Percentiles rank a stretch among this genome's conserved stretches.
phyloP scores from a whole-genome alignment of 1,140 invertebrate genomes.

The Solen grandis region DNA sequence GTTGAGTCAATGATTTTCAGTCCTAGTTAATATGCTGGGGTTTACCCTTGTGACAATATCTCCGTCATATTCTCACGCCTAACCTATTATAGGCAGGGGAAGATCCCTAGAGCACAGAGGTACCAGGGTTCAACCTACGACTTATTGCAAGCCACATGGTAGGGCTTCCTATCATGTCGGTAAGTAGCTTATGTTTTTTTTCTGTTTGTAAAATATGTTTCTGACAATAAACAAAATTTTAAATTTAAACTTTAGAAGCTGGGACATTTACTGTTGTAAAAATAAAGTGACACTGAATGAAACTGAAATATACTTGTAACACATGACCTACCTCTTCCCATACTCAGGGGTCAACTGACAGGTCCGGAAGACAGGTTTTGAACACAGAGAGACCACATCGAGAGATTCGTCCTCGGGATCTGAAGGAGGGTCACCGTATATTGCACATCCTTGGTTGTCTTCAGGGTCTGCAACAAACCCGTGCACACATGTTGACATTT shows the following conservation, averaged over 20 bases:
- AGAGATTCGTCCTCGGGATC: slow-evolving; percentile 59
- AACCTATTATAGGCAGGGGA: too few species aligned
- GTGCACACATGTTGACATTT: background rate
- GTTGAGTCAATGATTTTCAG: too few species aligned
- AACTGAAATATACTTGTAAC: too few species aligned
- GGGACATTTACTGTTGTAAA: background rate
- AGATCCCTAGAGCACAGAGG: too few species aligned
- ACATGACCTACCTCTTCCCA: slow-evolving; percentile 31
- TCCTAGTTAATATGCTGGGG: too few species aligned
- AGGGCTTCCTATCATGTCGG: background rate
- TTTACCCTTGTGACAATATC: too few species aligned
- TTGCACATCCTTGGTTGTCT: slow-evolving; percentile 28
- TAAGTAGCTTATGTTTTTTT: background rate
- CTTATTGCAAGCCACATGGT: background rate
- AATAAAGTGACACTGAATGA: background rate
- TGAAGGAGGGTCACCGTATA: slow-evolving; percentile 58
- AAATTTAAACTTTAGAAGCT: background rate
- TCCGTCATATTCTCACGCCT: too few species aligned
- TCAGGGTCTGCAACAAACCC: slow-evolving; percentile 16
- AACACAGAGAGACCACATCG: slow-evolving; percentile 24
- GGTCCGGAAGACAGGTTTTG: slow-evolving; percentile 23
- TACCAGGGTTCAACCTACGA: too few species aligned
- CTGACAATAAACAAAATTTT: background rate
- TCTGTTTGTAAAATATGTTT: background rate
- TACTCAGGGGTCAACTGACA: slow-evolving; percentile 11